Evolutionary conservation across 2,888 invertebrate genomes (phyloP).

Genomic region (Heteromyza rotundicornis): DNA sequence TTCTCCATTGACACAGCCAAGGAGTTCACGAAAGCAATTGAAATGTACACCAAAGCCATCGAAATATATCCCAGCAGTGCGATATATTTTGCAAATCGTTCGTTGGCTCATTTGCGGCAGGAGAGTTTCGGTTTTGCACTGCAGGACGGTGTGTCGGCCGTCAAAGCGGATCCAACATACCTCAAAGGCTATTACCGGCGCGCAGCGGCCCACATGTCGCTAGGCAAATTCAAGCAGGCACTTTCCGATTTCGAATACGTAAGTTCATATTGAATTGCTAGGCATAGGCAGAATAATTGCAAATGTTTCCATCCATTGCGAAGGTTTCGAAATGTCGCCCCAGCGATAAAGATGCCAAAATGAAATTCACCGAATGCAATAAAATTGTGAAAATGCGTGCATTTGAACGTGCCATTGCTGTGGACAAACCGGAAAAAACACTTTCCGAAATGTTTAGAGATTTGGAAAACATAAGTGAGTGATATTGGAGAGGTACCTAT

Average conservation of each 20-base stretch:
- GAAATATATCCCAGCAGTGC: constrained; percentile 82
- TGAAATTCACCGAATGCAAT: constrained; percentile 91
- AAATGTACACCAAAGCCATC: constrained; percentile 87
- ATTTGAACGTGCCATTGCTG: constrained; percentile 96
- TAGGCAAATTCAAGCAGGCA: constrained; percentile 97
- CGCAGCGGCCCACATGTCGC: constrained; percentile 95
- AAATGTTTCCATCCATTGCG: constrained; percentile 6
- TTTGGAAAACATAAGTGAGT: constrained; percentile 85
- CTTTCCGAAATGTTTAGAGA: constrained; percentile 85
- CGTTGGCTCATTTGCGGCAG: constrained; percentile 90
- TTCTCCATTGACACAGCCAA: constrained; percentile 72
- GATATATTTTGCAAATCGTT: constrained; percentile 92
- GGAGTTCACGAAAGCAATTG: constrained; percentile 88
- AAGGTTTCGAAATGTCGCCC: constrained; percentile 91
- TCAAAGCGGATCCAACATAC: constrained; percentile 87
- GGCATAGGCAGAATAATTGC: constrained; percentile 3
- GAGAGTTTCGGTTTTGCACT: constrained; percentile 97
- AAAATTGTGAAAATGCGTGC: constrained; percentile 95
- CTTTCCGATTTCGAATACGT: constrained; percentile 96
- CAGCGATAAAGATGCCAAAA: constrained; percentile 91
- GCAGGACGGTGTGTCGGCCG: constrained; percentile 88
- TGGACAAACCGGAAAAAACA: constrained; percentile 85
- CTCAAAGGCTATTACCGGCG: constrained; percentile 97
- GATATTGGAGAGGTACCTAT: constrained; percentile 19
- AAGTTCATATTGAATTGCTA: constrained; percentile 44